Evolutionary conservation across 2,113 vertebrate genomes (phyloP).

Genomic region (human): DNA sequence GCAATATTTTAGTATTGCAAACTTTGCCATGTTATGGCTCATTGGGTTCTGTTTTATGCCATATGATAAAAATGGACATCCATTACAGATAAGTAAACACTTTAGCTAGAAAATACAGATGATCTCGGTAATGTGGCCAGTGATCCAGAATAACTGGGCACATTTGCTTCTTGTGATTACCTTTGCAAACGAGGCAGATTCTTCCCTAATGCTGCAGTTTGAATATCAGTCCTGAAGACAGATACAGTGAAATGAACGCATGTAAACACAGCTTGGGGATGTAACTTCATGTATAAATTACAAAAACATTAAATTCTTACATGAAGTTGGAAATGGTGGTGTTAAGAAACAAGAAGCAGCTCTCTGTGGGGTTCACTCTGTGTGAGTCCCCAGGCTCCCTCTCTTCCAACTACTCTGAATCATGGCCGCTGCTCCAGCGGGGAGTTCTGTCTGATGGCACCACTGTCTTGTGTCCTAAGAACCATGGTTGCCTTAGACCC

Average conservation of each 20-base stretch:
- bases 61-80: not conserved
- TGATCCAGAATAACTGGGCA: not conserved
- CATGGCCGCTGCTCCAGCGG: not conserved
- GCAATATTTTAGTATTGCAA: not conserved
- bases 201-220: not conserved
- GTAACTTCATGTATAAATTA: not conserved
- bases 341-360: not conserved
- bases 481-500: not conserved
- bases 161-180: not conserved
- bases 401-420: not conserved
- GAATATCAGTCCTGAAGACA: not conserved
- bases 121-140: not conserved
- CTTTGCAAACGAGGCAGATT: not conserved
- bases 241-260: not conserved
- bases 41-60: not conserved
- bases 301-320: not conserved
- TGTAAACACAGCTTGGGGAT: not conserved
- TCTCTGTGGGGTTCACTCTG: not conserved
- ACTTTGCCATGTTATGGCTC: not conserved
- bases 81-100: not conserved
- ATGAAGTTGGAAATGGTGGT: not conserved
- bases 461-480: not conserved
- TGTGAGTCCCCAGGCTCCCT: not conserved
- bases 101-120: not conserved
- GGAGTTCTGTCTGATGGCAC: not conserved